These are phyloP conservation scores for Prolemur simus DNA, from an alignment of 2,113 vertebrate species.

Conservation along the genomic window DNA sequence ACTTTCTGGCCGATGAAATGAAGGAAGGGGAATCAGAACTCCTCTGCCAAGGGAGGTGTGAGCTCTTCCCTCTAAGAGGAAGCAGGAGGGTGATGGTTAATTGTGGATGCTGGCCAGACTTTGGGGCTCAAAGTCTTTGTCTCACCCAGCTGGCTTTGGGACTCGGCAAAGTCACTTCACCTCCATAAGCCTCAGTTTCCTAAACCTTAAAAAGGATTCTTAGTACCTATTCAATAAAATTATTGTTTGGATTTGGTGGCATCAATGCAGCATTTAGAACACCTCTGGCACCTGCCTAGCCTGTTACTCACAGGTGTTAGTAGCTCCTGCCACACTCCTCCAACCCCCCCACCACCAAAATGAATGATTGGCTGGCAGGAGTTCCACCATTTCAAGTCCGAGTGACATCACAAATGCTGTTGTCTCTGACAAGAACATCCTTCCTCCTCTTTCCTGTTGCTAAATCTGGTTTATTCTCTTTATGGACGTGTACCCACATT, in stretches of 20 bases:
- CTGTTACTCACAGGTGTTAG: accelerated
- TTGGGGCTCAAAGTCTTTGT: accelerated
- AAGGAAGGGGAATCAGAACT: neutral
- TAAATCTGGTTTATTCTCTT: neutral
- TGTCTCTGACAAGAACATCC: neutral
- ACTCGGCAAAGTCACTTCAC: neutral
- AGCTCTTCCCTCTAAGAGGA: accelerated
- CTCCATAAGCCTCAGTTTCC: neutral
- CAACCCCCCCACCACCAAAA: neutral
- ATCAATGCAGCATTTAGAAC: neutral
- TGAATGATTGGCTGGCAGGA: neutral
- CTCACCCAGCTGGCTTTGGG: neutral
- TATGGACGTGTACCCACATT: too few species aligned
- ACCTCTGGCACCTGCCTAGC: accelerated
- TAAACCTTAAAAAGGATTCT: neutral
- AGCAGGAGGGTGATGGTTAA: accelerated
- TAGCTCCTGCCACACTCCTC: neutral
- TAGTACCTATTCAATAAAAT: accelerated
- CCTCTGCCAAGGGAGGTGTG: accelerated
- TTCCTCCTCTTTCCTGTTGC: neutral
- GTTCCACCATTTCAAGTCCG: neutral
- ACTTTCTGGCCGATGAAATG: too few species aligned
- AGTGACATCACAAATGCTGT: too few species aligned
- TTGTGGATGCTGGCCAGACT: neutral
- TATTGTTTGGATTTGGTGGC: neutral